A percentile compares a stretch with the other conserved stretches of the same genome.
Conservation (phyloP, 2,797 vertebrate species). For the Linurgus olivaceus region DNA sequence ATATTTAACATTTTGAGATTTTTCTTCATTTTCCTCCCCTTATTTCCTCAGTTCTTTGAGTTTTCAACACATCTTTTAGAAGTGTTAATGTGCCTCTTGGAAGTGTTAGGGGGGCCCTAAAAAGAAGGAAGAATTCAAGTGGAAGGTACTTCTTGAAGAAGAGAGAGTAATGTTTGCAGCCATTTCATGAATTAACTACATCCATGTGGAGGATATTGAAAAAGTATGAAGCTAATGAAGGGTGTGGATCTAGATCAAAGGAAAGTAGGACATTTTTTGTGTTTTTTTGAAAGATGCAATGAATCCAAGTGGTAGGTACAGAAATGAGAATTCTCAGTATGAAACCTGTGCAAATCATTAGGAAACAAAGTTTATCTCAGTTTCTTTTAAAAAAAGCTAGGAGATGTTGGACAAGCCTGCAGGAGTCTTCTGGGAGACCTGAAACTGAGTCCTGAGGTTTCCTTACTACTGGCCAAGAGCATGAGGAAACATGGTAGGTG, state of each 20-base stretch:
- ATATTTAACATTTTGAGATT: background rate
- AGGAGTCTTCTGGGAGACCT: background rate
- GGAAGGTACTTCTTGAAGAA: background rate
- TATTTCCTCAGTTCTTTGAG: background rate
- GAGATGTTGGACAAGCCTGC: background rate
- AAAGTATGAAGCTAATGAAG: background rate
- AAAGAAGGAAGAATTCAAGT: background rate
- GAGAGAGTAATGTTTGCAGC: background rate
- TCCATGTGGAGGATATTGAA: background rate
- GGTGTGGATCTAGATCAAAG: background rate
- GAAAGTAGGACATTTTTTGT: background rate
- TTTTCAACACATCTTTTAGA: background rate
- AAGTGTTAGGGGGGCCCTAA: background rate
- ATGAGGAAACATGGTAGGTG: background rate
- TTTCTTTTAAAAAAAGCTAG: background rate
- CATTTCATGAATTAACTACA: background rate
- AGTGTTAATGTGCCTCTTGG: background rate
- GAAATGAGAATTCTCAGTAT: background rate
- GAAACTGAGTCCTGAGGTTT: background rate
- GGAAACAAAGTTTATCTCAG: background rate
- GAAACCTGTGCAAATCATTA: background rate
- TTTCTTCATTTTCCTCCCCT: rapidly evolving
- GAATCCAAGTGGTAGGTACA: background rate
- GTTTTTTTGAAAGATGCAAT: background rate
- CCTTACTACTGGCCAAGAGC: background rate